A percentile compares a stretch with the other conserved stretches of the same genome.
These are phyloP conservation scores for Drosophila mimica DNA, from an alignment of 2,888 invertebrate species.

Conservation along the genomic window DNA sequence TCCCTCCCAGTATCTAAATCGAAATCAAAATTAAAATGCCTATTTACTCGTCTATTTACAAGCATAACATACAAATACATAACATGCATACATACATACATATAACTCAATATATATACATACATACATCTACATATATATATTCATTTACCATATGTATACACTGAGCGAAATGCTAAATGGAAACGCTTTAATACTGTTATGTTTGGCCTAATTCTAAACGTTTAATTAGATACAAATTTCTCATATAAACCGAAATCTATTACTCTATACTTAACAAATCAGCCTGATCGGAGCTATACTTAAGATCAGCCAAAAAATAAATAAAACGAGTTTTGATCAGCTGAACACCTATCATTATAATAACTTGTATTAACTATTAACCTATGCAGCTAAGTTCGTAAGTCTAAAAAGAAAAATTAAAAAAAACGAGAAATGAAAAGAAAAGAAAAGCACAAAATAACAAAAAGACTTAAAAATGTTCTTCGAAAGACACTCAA, in stretches of 20 bases:
- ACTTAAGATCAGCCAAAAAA: neutral
- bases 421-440: neutral
- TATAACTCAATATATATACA: constrained; percentile 24
- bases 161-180: constrained; percentile 77
- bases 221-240: constrained; percentile 71
- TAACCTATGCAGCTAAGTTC: constrained; percentile 45
- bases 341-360: constrained; percentile 31
- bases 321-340: neutral
- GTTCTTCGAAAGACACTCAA: constrained; percentile 54
- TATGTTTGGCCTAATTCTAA: constrained; percentile 77
- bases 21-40: constrained; percentile 63
- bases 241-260: constrained; percentile 38
- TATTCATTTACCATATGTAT: constrained; percentile 66
- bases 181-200: constrained; percentile 76
- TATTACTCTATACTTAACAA: constrained; percentile 36
- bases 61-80: constrained; percentile 11
- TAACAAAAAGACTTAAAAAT: constrained; percentile 60
- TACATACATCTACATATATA: constrained; percentile 32
- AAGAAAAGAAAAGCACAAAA: constrained; percentile 10
- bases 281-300: constrained; percentile 17
- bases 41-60: constrained; percentile 73
- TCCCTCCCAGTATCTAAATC: constrained; percentile 47
- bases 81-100: constrained; percentile 18
- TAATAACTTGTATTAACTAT: constrained; percentile 16
- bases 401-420: constrained; percentile 37